Base-by-base conservation (phyloP, 1,140 invertebrate species). In the Batillaria attramentaria region DNA sequence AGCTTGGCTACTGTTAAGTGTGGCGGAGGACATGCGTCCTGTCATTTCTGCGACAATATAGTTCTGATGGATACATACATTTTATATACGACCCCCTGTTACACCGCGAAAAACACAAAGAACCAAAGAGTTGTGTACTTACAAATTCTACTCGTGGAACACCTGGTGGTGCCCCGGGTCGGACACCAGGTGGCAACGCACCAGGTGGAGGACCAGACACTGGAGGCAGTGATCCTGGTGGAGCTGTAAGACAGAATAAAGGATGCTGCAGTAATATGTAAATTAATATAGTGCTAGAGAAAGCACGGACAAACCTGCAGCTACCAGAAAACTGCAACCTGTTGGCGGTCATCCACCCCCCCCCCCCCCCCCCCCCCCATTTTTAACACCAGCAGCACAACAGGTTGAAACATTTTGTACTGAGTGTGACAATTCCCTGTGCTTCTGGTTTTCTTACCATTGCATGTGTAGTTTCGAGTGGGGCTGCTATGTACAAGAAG, bases 121-220 rank as follows among this genome's bases (percentile, higher is more conserved):
- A 5, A 20, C 31, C 31, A 33, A 8, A n/a, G 16, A 4, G 6
- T 50, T 16, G 24, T 31, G 43, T 46, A 16, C 28, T 73, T 20
- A 18, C 2, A 10, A 81, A 82, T 60, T 43, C 93, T 93, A 79
- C 93, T 92, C 77, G 94, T 93, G 54, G 86, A 93, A 42, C 91
- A 93, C 94, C 89, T 94, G 94, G 94, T 13, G 94, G 94, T 28
- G 92, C 77, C 42, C 83, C 84, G 57, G 81, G 66, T 18, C 92
- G 39, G 60, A 92, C 92, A 87, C 90, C 89, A 13, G 91, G n/a
- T 24, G 6, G 91, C 37, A 79, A 31, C 33, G 60, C 77, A 31
- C 72, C 74, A 37, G 81, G 73, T 18, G 80, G 83, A 10, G 82
- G 84, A 33, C 85, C 84, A 16, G 84, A 77, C 77, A 85, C 83